A percentile compares a stretch with the other conserved stretches of the same genome.
Evolutionary conservation across 64 coral and sea anemone genomes (phyloP).

Genomic region (Montipora foliosa): DNA sequence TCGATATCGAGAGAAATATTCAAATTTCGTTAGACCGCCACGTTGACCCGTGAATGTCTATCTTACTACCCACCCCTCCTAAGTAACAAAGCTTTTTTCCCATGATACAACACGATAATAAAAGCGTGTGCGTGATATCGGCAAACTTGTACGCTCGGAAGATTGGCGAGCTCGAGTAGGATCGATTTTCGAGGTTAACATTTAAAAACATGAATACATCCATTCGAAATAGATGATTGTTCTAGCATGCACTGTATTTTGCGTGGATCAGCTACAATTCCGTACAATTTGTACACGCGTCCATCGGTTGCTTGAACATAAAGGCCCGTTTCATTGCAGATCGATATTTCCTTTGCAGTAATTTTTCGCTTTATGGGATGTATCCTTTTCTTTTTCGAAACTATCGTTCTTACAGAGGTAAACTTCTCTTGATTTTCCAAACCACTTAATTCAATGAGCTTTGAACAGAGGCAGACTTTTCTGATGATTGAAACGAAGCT

Average conservation of each 20-base stretch:
- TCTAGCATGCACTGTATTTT: background rate
- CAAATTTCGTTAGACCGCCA: too few relatives aligned
- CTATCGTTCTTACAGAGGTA: slow-evolving; percentile 6
- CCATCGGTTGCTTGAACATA: background rate
- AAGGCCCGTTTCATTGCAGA: background rate
- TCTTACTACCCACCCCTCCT: background rate
- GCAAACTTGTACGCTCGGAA: background rate
- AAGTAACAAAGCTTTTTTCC: background rate
- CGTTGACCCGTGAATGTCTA: too few relatives aligned
- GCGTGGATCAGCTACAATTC: background rate
- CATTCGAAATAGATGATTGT: background rate
- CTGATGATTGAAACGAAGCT: too few relatives aligned
- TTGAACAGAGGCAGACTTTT: background rate
- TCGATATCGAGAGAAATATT: too few relatives aligned
- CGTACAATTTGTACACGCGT: background rate
- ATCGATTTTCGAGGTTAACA: too few relatives aligned
- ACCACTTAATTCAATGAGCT: background rate
- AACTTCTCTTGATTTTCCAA: background rate
- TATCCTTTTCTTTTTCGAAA: slow-evolving; percentile 1
- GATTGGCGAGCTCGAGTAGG: too few relatives aligned
- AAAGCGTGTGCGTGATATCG: background rate
- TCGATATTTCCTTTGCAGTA: slow-evolving; percentile 4
- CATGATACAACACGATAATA: background rate
- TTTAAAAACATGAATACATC: too few relatives aligned
- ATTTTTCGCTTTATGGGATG: background rate